A percentile compares a stretch with the other conserved stretches of the same genome.
phyloP scores from a whole-genome alignment of 2,113 vertebrate genomes.

The Seriola dumerili region DNA sequence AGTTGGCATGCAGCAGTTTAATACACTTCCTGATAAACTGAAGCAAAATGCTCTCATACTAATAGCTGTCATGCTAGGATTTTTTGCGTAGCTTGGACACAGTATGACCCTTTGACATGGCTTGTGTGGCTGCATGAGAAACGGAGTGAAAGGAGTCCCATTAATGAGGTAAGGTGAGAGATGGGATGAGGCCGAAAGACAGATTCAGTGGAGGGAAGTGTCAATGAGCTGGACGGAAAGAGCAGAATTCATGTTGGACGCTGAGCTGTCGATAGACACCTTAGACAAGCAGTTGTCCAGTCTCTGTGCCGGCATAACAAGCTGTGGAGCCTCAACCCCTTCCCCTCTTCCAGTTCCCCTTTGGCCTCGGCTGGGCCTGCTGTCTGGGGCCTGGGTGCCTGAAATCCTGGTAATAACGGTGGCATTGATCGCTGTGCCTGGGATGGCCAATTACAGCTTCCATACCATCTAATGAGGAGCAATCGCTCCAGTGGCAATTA shows the following conservation, averaged over 20 bases:
- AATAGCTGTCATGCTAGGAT: not conserved
- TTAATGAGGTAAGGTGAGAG: conserved; percentile 63
- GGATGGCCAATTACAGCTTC: conserved; percentile 81
- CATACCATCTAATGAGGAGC: conserved; percentile 82
- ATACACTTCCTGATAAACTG: not conserved
- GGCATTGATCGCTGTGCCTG: conserved; percentile 78
- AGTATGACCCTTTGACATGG: conserved; percentile 37
- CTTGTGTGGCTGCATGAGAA: conserved; percentile 22
- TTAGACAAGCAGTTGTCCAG: conserved; percentile 41
- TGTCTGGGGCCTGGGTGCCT: conserved; percentile 58
- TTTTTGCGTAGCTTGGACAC: conserved; percentile 21
- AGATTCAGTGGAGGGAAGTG: conserved; percentile 24
- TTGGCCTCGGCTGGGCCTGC: conserved; percentile 54
- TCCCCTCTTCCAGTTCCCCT: conserved; percentile 46
- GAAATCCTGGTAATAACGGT: conserved; percentile 75
- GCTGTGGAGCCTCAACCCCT: conserved; percentile 40
- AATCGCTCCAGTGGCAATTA: conserved; percentile 81
- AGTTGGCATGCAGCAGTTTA: not conserved
- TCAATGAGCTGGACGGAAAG: conserved; percentile 56
- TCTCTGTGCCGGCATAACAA: conserved; percentile 60
- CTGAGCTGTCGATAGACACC: conserved; percentile 56
- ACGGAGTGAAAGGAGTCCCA: conserved; percentile 6
- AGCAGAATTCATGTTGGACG: conserved; percentile 42
- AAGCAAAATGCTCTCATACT: not conserved
- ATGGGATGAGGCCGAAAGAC: conserved; percentile 37